Evolutionary conservation across 2,888 invertebrate species (phyloP).

Genomic region (Drosophila diplacantha): DNA sequence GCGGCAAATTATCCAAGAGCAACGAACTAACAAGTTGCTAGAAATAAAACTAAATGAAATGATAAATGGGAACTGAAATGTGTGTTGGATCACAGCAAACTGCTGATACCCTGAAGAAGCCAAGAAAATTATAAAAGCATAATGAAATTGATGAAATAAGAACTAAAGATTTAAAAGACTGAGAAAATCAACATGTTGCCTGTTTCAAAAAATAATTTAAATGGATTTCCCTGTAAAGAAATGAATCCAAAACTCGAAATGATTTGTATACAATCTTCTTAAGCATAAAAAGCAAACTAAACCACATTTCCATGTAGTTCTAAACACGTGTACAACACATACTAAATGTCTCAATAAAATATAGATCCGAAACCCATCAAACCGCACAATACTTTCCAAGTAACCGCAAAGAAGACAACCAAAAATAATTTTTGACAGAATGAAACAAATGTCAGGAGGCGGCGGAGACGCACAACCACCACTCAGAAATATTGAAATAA

Average conservation of each 20-base stretch:
- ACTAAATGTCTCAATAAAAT: conserved; percentile 9
- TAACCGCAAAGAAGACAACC: conserved; percentile 8
- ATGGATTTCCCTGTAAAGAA: not conserved
- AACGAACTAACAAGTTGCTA: conserved; percentile 28
- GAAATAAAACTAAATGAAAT: conserved; percentile 32
- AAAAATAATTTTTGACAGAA: conserved; percentile 43
- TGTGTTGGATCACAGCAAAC: not conserved
- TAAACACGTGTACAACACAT: conserved; percentile 4
- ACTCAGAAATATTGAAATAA: conserved; percentile 23
- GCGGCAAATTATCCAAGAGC: conserved; percentile 18
- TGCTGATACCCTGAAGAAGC: conserved; percentile 12
- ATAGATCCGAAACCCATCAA: conserved; percentile 1
- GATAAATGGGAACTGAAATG: conserved; percentile 20
- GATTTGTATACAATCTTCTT: not conserved
- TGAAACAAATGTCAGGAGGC: conserved; percentile 36
- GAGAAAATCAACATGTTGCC: not conserved
- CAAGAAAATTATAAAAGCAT: not conserved
- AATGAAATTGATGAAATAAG: not conserved
- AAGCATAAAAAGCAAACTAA: not conserved
- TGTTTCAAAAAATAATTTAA: not conserved
- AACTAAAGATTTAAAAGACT: not conserved
- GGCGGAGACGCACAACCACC: conserved; percentile 29
- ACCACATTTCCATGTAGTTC: not conserved
- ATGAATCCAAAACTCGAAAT: not conserved
- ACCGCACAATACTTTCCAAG: conserved; percentile 1